A percentile compares a stretch with the other conserved stretches of the same genome.
Conservation (phyloP, 2,888 invertebrate genomes). For the Sylvicola cinctus region DNA sequence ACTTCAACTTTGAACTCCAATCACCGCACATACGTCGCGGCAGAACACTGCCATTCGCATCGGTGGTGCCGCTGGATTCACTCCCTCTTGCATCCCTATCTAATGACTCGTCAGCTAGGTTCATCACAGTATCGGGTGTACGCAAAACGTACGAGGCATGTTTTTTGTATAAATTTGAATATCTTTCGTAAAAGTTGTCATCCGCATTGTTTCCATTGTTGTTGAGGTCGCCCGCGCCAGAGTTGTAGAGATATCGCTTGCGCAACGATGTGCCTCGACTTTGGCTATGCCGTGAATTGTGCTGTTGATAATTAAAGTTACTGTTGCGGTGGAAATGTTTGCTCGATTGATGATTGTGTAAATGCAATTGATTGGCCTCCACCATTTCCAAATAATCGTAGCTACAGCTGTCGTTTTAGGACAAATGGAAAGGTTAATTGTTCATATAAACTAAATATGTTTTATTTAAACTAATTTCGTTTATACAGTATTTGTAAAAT, state of each 20-base stretch:
- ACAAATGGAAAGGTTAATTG: no score
- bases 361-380: conserved; percentile 19
- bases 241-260: background rate
- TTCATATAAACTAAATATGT: no score
- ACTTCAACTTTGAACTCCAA: conserved; percentile 57
- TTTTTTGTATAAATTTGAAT: conserved; percentile 2
- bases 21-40: conserved; percentile 49
- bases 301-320: conserved; percentile 1
- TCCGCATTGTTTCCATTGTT: background rate
- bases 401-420: no score
- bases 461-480: no score
- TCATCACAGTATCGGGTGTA: conserved; percentile 2
- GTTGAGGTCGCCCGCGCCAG: background rate
- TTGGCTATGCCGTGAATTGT: background rate
- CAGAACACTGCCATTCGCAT: no score
- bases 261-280: background rate
- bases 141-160: conserved; percentile 2
- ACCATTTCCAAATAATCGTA: conserved; percentile 57
- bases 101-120: background rate
- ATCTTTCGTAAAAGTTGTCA: conserved; percentile 4
- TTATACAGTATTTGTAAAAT: no score
- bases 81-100: background rate
- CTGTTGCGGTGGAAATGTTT: conserved; percentile 1
- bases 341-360: background rate
- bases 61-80: no score